These are phyloP conservation scores for Megamerina dolium DNA, from an alignment of 2,888 invertebrate genomes.

Conservation along the genomic window DNA sequence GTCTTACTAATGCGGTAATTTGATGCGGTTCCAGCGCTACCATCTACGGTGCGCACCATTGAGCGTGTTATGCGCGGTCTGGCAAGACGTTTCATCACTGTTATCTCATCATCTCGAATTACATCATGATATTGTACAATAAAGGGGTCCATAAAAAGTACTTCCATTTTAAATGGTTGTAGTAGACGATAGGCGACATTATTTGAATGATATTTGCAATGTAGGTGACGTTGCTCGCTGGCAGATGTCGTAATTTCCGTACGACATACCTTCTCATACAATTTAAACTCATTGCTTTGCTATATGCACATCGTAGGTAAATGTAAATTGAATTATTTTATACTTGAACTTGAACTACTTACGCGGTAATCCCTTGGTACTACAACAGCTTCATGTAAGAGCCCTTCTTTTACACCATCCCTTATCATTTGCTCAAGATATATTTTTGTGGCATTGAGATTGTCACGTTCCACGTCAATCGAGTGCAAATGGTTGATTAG, in stretches of 20 bases:
- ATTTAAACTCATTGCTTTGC: slow-evolving; percentile 29
- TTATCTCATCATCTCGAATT: slow-evolving; percentile 53
- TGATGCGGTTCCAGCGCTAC: slow-evolving; percentile 66
- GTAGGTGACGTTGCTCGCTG: slow-evolving; percentile 21
- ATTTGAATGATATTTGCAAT: slow-evolving; percentile 27
- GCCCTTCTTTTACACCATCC: slow-evolving; percentile 35
- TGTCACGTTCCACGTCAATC: slow-evolving; percentile 68
- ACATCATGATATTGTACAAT: slow-evolving; percentile 56
- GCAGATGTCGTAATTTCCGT: slow-evolving; percentile 23
- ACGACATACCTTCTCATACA: slow-evolving; percentile 50
- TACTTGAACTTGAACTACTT: slow-evolving; percentile 2
- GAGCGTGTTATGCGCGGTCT: slow-evolving; percentile 50
- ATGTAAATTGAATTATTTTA: background rate
- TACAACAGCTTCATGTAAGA: slow-evolving; percentile 27
- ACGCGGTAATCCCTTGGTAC: slow-evolving; percentile 28
- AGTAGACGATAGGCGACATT: slow-evolving; percentile 23
- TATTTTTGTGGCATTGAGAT: slow-evolving; percentile 77
- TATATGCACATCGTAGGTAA: slow-evolving; percentile 4
- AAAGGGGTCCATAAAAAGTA: slow-evolving; percentile 51
- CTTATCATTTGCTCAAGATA: slow-evolving; percentile 78
- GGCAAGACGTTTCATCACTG: slow-evolving; percentile 53
- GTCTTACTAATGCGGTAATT: slow-evolving; percentile 66
- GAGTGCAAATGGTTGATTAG: slow-evolving; percentile 79
- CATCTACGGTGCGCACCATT: slow-evolving; percentile 74
- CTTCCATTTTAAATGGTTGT: slow-evolving; percentile 52